Conservation (phyloP, 1,140 invertebrate genomes). For the Drosophila jambulina region DNA sequence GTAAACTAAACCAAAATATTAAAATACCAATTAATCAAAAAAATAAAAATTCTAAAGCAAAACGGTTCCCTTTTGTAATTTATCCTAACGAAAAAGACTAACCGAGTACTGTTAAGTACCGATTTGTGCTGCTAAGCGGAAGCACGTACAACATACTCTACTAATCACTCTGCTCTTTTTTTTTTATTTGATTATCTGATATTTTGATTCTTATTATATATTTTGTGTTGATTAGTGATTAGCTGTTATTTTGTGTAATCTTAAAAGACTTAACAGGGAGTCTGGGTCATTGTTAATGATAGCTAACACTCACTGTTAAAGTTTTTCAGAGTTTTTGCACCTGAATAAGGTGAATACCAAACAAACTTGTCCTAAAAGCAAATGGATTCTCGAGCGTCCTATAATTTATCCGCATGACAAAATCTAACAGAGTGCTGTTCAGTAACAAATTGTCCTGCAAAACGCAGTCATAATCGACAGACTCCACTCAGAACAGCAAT, state of each 20-base stretch:
- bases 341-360: not conserved
- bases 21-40: not conserved
- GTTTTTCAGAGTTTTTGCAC: not conserved
- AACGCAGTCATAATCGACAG: too few relatives aligned
- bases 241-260: too few relatives aligned
- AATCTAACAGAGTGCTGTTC: not conserved
- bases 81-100: not conserved
- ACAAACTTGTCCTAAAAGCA: not conserved
- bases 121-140: not conserved
- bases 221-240: too few relatives aligned
- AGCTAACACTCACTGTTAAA: too few relatives aligned
- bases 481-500: too few relatives aligned
- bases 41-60: not conserved
- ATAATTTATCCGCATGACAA: not conserved
- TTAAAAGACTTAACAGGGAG: too few relatives aligned
- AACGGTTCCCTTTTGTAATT: not conserved
- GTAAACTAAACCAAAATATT: not conserved
- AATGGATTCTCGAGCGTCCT: not conserved
- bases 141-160: too few relatives aligned
- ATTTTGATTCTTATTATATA: too few relatives aligned
- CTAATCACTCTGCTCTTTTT: too few relatives aligned
- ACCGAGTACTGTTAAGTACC: not conserved
- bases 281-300: too few relatives aligned
- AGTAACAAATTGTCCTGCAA: not conserved
- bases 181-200: too few relatives aligned